Conservation (phyloP, 2,113 vertebrate genomes). For the Eubucco bourcierii region DNA sequence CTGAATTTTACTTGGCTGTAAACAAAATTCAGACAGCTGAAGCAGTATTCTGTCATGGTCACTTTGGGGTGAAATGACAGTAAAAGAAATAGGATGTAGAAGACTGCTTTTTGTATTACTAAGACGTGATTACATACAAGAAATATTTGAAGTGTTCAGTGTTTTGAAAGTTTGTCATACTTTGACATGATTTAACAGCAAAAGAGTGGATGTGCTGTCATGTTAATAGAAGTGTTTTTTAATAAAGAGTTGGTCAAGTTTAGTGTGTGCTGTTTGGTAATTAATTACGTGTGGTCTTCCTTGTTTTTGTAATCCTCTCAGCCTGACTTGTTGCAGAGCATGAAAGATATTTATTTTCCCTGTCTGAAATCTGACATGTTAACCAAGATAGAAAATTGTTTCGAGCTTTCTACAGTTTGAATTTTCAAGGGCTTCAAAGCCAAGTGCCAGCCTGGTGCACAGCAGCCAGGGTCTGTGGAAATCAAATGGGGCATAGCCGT, state of each 20-base stretch:
- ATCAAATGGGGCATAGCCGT: fast-evolving
- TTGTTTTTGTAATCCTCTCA: neutral
- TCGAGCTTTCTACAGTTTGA: too few species aligned
- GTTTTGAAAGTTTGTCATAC: conserved; percentile 67
- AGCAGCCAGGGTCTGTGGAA: fast-evolving
- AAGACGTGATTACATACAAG: conserved; percentile 60
- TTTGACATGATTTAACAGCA: conserved; percentile 67
- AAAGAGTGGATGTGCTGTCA: conserved; percentile 69
- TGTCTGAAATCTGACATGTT: fast-evolving
- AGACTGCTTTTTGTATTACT: conserved; percentile 55
- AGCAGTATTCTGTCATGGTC: conserved; percentile 50
- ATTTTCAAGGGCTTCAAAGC: fast-evolving
- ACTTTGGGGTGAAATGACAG: conserved; percentile 40
- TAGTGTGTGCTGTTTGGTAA: neutral
- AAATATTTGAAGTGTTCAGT: conserved; percentile 55
- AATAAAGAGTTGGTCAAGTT: conserved; percentile 77
- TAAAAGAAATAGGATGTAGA: conserved; percentile 9
- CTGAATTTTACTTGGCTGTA: conserved; percentile 20
- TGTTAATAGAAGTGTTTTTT: conserved; percentile 75
- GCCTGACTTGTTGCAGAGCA: neutral
- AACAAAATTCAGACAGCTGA: conserved; percentile 40
- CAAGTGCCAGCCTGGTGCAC: fast-evolving
- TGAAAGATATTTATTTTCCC: neutral
- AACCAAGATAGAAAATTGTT: neutral
- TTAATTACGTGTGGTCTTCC: neutral